Evolutionary conservation across 2,797 vertebrate genomes (phyloP), one percentile per base, ranked within the genome.

Genomic region (Erethizon dorsatum): DNA sequence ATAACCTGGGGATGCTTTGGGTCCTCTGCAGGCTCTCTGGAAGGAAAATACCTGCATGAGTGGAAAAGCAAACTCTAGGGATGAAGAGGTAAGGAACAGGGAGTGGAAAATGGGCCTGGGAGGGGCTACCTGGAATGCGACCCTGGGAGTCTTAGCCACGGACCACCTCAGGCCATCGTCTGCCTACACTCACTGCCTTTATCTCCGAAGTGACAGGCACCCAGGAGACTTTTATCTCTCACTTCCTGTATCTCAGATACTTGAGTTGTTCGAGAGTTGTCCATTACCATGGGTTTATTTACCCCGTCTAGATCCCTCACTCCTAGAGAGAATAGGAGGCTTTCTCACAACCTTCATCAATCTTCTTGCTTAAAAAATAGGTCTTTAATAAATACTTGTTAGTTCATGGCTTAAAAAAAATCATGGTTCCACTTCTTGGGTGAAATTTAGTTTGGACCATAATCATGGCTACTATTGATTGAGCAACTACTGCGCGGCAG

Each of bases 1-100:
- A 97, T 97, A 97, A 96, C 90, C 78, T 56, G 57, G 78, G 92
- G 91, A 56, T 18, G 45, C 59, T 85, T 33, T 24, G 67, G 82
- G 78, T 47, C 50, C 77, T 56, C 0, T 0, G 28, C 9, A 54
- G 33, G 28, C 15, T 31, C 77, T 57, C 4, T 2, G 47, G 91
- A 88, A 85, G 47, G 77, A 87, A 93, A 94, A 82, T 63, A 82
- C 91, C 96, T 75, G 67, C 52, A 3, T 5, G 41, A 88, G 67
- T 26, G 3, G 80, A 50, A 86, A 37, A 67, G 57, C 37, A 45
- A 80, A 89, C 50, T 79, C 71, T 0, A 5, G 24, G 18, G 83
- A 73, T 17, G 13, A 10, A 24, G 65, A 50, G 71, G 77, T 22
- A n/a, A 50, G 63, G 54, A 47, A 5, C 61, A 79, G 61, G 28